These are phyloP conservation scores for Caenorhabditis sp. DNA, from an alignment of 2,888 invertebrate species.

Conservation along the genomic window DNA sequence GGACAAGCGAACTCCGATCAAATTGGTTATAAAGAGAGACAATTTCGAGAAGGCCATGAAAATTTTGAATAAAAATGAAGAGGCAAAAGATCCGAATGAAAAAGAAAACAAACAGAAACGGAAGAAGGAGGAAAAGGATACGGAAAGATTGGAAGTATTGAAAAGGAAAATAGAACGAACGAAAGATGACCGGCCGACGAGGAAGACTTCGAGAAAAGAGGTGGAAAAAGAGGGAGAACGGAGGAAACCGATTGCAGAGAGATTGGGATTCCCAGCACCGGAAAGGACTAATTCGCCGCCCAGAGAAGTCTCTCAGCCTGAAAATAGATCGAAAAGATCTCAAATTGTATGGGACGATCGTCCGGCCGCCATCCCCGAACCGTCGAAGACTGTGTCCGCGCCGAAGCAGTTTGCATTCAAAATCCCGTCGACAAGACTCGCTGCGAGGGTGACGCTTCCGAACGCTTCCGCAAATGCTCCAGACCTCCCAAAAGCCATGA, in stretches of 20 bases:
- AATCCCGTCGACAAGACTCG: not conserved
- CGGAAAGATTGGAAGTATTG: not conserved
- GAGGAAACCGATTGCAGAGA: not conserved
- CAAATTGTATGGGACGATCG: slow-evolving; percentile 20
- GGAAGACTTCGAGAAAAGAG: not conserved
- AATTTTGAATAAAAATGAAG: not conserved
- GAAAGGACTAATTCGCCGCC: not conserved
- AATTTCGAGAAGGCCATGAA: not conserved
- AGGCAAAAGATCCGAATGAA: not conserved
- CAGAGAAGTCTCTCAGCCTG: not conserved
- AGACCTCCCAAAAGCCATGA: not conserved
- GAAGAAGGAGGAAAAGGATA: not conserved
- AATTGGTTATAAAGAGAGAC: not conserved
- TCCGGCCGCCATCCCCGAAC: not conserved
- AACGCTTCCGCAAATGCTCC: no score
- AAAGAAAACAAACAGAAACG: not conserved
- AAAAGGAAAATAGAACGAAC: not conserved
- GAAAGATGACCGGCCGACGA: not conserved
- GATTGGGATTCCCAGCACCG: not conserved
- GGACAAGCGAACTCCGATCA: not conserved
- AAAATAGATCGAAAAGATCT: not conserved
- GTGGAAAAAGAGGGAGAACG: not conserved
- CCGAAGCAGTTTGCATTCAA: not conserved
- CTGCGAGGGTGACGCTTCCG: no score
- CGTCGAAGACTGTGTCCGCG: not conserved